Percentiles rank a stretch among this genome's conserved stretches.
phyloP scores from a whole-genome alignment of 1,140 invertebrate species.

The Argopecten irradians region DNA sequence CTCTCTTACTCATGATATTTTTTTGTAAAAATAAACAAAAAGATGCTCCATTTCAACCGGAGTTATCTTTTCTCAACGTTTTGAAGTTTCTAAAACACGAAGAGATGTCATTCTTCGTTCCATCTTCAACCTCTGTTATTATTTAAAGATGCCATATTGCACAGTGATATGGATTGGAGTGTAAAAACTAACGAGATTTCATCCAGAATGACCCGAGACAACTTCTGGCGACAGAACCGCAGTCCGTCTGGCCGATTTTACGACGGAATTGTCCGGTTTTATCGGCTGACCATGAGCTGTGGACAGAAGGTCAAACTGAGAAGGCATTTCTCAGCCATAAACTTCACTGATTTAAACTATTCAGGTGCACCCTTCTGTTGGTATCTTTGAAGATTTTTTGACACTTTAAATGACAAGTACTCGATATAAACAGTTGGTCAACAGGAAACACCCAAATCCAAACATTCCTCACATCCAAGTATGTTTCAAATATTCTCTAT shows the following conservation, averaged over 20 bases:
- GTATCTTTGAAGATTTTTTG: neutral
- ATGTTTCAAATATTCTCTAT: no score
- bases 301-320: neutral
- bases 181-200: neutral
- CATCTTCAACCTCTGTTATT: neutral
- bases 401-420: slow-evolving; percentile 1
- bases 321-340: neutral
- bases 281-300: neutral
- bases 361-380: neutral
- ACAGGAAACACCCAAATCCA: neutral
- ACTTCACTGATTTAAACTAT: neutral
- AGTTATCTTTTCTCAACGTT: no score
- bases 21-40: no score
- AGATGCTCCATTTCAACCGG: no score
- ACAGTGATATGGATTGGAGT: neutral
- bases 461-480: neutral
- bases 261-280: neutral
- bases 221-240: neutral
- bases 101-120: no score
- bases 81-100: no score
- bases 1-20: no score
- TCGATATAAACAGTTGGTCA: neutral
- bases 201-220: neutral
- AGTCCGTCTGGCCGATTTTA: neutral
- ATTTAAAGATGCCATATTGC: neutral